phyloP scores from a whole-genome alignment of 2,113 vertebrate genomes.

The Sus scrofa region T2T-Sscrofa CM000826.6:60293501-60294000 shows the following conservation, averaged over 20 bases:
- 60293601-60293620: conserved; percentile 3
- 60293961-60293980: background rate
- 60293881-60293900: background rate
- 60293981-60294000: background rate
- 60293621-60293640: conserved; percentile 56
- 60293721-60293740: background rate
- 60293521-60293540: background rate
- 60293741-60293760: background rate
- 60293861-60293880: background rate
- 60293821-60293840: background rate
- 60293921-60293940: background rate
- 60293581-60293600: conserved; percentile 18
- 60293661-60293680: conserved; percentile 50
- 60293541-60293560: background rate
- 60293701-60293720: background rate
- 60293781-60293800: background rate
- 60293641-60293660: conserved; percentile 36
- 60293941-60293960: background rate
- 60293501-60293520: background rate
- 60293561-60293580: background rate
- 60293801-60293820: background rate
- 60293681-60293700: background rate
- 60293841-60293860: background rate
- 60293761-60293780: conserved; percentile 2
- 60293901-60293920: background rate